Evolutionary conservation across 2,888 invertebrate genomes (phyloP), one percentile per base, ranked within the genome.

Genomic region (Tipula confusa): DNA sequence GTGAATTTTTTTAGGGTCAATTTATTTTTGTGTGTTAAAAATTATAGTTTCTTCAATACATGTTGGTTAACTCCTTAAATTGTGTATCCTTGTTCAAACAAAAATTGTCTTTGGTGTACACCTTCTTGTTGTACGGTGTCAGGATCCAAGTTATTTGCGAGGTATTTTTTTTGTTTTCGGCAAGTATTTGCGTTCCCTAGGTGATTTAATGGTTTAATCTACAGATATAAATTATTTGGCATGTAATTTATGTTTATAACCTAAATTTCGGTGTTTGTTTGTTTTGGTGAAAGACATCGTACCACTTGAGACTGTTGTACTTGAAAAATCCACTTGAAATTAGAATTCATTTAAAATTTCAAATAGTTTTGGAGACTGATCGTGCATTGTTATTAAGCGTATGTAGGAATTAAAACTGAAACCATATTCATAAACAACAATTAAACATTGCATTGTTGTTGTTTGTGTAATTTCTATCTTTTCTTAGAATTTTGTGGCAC

Each of bases 401-500:
- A 38, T 43, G 15, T n/a, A 33, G 6, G 33, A 33, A 33, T 33
- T 33, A 33, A 9, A 33, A 33, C 6, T 33, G 33, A 33, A 11
- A 64, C 64, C 33, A 33, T 64, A 64, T 64, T 64, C 64, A 64
- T 64, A 64, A 24, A 64, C 24, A 64, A 64, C 64, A 64, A 64
- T 64, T 64, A 64, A 64, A 64, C 43, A n/a, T n/a, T 43, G 24
- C 2, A 33, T 33, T 64, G 11, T 64, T 43, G 43, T 64, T 43
- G 43, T 43, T 43, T n/a, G 43, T 43, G 15, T 43, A 43, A 43
- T 43, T 64, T 64, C 64, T 64, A 64, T 18, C 64, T 24, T 64
- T 64, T 64, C 64, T 64, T 64, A 64, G 64, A 64, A 64, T 64
- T 64, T 64, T 24, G 64, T 64, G 64, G 64, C 64, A 64, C 64